These are phyloP conservation scores for Netelia inedita DNA, from an alignment of 2,888 invertebrate genomes.

Conservation along the genomic window DNA sequence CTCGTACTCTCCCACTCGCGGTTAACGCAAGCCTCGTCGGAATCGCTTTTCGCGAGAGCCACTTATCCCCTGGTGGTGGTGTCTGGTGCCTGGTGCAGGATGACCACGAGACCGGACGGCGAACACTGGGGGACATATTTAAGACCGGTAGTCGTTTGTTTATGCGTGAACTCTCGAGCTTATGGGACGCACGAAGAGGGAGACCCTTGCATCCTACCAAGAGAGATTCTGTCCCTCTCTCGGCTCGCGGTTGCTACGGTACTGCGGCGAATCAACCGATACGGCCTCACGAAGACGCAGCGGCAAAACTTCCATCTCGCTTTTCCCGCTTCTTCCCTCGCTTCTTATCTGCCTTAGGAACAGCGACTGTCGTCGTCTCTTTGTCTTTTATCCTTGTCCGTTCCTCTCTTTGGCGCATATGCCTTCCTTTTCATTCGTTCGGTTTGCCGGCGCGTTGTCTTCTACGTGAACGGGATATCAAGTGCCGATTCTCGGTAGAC, in stretches of 20 bases:
- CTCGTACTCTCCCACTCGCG: slow-evolving; percentile 34
- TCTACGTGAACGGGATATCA: slow-evolving; percentile 80
- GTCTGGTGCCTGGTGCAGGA: slow-evolving; percentile 1
- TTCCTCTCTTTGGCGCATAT: slow-evolving; percentile 12
- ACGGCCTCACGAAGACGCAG: slow-evolving; percentile 13
- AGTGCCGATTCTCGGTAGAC: slow-evolving; percentile 78
- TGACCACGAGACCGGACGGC: slow-evolving; percentile 36
- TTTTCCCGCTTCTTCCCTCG: slow-evolving; percentile 64
- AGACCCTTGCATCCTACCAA: background rate
- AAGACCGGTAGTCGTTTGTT: slow-evolving; percentile 81
- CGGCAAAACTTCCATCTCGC: slow-evolving; percentile 50
- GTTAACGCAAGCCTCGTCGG: background rate
- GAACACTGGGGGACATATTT: slow-evolving; percentile 74
- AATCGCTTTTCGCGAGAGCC: slow-evolving; percentile 49
- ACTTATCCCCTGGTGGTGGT: slow-evolving; percentile 66
- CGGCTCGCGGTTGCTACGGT: background rate
- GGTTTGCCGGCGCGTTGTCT: slow-evolving; percentile 45
- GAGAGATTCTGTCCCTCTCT: background rate
- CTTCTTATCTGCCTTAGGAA: slow-evolving; percentile 46
- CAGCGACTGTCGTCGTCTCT: slow-evolving; percentile 26
- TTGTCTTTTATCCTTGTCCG: slow-evolving; percentile 19
- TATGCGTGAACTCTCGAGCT: slow-evolving; percentile 76
- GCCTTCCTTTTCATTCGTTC: slow-evolving; percentile 42
- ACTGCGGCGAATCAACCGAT: slow-evolving; percentile 39
- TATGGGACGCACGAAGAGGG: slow-evolving; percentile 71